A percentile compares a stretch with the other conserved stretches of the same genome.
These are phyloP conservation scores for Spodoptera frugiperda DNA, from an alignment of 1,140 invertebrate genomes.

Conservation along the genomic window DNA sequence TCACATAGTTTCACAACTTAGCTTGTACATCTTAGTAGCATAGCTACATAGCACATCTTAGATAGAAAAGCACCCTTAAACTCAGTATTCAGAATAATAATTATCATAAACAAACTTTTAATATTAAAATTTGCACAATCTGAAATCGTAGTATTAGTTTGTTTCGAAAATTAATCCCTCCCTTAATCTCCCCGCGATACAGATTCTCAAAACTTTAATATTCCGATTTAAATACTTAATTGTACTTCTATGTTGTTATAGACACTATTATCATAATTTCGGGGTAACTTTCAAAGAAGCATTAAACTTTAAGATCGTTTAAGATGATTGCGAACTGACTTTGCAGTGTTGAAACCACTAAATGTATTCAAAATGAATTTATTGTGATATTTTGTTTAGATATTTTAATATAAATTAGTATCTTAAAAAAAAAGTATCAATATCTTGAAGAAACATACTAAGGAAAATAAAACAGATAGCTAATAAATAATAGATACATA, in stretches of 20 bases:
- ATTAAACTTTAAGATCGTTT: constrained; percentile 15
- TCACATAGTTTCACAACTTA: too few relatives aligned
- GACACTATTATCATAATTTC: constrained; percentile 33
- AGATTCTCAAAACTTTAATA: constrained; percentile 27
- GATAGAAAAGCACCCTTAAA: too few relatives aligned
- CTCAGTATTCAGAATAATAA: background rate
- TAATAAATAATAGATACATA: too few relatives aligned
- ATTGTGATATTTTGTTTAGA: background rate
- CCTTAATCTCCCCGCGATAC: constrained; percentile 5
- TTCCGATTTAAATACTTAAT: constrained; percentile 28
- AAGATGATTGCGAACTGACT: constrained; percentile 1
- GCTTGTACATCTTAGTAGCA: too few relatives aligned
- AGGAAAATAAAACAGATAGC: too few relatives aligned
- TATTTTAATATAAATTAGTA: too few relatives aligned
- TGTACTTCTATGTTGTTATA: constrained; percentile 28
- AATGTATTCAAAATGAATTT: constrained; percentile 1
- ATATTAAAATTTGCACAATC: background rate
- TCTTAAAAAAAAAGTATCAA: too few relatives aligned
- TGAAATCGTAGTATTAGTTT: background rate
- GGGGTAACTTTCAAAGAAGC: constrained; percentile 17
- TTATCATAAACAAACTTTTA: too few relatives aligned
- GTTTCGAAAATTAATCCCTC: background rate
- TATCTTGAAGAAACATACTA: too few relatives aligned
- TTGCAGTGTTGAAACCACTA: background rate
- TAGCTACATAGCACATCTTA: too few relatives aligned